Evolutionary conservation across 2,797 vertebrate genomes (phyloP).

Genomic region (Alcedo atthis): DNA sequence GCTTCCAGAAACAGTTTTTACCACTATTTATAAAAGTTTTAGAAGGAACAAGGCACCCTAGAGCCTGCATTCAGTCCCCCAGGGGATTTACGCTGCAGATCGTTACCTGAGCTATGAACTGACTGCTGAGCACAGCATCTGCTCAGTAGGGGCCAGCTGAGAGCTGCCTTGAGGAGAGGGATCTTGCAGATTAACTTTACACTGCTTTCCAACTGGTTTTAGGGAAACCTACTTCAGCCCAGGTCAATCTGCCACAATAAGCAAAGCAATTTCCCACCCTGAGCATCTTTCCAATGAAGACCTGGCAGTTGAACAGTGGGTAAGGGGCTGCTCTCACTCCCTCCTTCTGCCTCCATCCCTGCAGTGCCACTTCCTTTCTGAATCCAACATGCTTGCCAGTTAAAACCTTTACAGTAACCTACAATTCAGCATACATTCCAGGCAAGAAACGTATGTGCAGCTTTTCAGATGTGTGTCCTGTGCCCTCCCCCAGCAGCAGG

Average conservation of each 20-base stretch:
- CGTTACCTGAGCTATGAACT: background rate
- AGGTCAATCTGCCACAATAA: background rate
- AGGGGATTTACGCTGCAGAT: background rate
- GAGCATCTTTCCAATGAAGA: background rate
- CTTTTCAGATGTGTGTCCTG: constrained; percentile 11
- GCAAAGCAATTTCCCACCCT: background rate
- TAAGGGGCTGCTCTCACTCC: background rate
- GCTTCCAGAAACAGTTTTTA: background rate
- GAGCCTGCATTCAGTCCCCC: background rate
- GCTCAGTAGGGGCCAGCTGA: background rate
- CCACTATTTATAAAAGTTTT: background rate
- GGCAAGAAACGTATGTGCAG: constrained; percentile 4
- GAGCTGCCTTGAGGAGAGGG: background rate
- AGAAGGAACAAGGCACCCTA: background rate
- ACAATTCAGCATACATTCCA: background rate
- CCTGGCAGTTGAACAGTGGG: background rate
- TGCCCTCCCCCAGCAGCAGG: constrained; percentile 36
- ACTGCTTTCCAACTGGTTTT: background rate
- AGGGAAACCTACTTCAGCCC: background rate
- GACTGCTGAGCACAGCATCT: background rate
- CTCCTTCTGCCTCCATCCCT: background rate
- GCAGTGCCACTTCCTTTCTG: background rate
- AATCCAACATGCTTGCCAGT: background rate
- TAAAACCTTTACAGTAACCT: constrained; percentile 36
- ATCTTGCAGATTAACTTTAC: background rate